phyloP scores from a whole-genome alignment of 2,797 vertebrate species.

The Danio choprae region DNA sequence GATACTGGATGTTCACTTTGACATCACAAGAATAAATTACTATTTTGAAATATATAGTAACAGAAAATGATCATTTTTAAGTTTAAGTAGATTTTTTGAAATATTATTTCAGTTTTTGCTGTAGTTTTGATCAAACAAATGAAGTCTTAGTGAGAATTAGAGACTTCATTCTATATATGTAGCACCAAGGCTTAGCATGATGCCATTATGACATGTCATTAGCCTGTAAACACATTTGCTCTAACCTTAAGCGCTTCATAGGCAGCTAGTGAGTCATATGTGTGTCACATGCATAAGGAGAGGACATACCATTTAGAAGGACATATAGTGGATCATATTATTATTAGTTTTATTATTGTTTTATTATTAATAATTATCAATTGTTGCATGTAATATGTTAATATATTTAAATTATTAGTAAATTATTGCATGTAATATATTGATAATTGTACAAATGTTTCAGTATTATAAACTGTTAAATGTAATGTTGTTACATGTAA shows the following conservation, averaged over 20 bases:
- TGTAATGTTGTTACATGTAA: background rate
- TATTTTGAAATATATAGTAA: background rate
- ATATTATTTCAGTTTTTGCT: background rate
- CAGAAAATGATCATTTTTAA: background rate
- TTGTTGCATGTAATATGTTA: no score
- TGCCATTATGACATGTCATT: constrained; percentile 31
- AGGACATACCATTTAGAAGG: background rate
- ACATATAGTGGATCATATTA: no score
- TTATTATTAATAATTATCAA: no score
- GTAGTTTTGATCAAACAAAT: background rate
- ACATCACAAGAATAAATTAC: background rate
- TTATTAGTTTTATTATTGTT: no score
- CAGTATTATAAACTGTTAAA: background rate
- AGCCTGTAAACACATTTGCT: constrained; percentile 16
- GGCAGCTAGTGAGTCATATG: constrained; percentile 33
- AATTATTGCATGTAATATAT: background rate
- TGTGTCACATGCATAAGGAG: constrained; percentile 9
- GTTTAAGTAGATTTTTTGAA: background rate
- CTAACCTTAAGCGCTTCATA: background rate
- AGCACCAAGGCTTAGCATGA: background rate
- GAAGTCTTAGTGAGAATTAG: no score
- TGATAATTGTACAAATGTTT: background rate
- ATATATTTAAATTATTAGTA: no score
- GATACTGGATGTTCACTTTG: background rate
- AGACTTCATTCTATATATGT: background rate